Percentiles rank a stretch among this genome's conserved stretches.
Conservation (phyloP, 2,888 invertebrate species). For the Cephalotes varians region DNA sequence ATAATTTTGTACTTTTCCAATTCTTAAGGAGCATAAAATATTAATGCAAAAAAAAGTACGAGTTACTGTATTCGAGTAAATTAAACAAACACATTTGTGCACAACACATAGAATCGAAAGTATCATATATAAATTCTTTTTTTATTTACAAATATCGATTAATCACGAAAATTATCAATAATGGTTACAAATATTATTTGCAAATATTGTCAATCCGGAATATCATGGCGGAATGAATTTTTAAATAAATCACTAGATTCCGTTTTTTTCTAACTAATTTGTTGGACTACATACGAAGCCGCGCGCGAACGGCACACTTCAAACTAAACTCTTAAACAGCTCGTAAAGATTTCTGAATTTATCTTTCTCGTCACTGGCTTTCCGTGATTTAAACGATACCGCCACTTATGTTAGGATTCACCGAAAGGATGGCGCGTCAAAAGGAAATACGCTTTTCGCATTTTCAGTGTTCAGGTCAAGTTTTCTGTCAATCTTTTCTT, state of each 20-base stretch:
- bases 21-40: background rate
- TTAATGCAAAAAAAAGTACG: background rate
- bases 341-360: slow-evolving; percentile 66
- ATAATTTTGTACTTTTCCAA: background rate
- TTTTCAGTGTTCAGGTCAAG: slow-evolving; percentile 16
- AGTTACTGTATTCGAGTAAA: background rate
- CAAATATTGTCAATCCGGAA: background rate
- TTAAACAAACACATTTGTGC: no score
- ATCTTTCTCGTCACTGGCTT: slow-evolving; percentile 62
- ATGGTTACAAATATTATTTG: background rate
- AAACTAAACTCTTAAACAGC: slow-evolving; percentile 29
- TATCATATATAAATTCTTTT: background rate
- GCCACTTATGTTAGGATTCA: slow-evolving; percentile 57
- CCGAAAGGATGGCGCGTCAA: slow-evolving; percentile 51
- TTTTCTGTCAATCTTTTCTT: slow-evolving; percentile 57
- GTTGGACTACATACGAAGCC: background rate
- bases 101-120: background rate
- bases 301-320: slow-evolving; percentile 7
- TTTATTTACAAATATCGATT: background rate
- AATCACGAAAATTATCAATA: background rate
- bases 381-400: slow-evolving; percentile 56
- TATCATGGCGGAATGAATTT: background rate
- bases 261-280: slow-evolving; percentile 23
- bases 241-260: background rate
- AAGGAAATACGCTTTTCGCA: slow-evolving; percentile 15